Evolutionary conservation across 2,797 vertebrate genomes (phyloP), one percentile per base, ranked within the genome.

Genomic region (Mionectes olivaceus): DNA sequence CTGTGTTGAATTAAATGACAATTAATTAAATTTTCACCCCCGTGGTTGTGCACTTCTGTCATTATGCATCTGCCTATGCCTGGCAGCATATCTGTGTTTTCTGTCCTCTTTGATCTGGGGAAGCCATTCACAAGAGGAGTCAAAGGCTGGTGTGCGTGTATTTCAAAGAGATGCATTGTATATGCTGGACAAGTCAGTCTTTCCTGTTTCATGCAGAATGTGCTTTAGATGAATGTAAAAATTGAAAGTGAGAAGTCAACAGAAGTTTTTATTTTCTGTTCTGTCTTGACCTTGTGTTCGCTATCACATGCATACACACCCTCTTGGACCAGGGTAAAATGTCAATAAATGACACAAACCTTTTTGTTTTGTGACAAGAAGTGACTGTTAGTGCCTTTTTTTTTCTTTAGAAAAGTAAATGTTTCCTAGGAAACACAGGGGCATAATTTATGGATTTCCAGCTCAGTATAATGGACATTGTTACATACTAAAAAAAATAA

Each of bases 1-100:
- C 39, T 69, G 25, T 46, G 39, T 55, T 59, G 37, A 89, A 95
- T 76, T 74, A 85, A 94, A 74, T 60, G 14, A 56, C 16, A 19
- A 44, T 39, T 30, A 57, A 47, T 87, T 67, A 41, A 52, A 87
- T 87, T 77, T 87, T 37, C 67, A 73, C 30, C 32, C 10, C 44
- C 25, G 9, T 80, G 64, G 39, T 52, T 64, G 59, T 63, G 35
- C 70, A 37, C 30, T 75, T 71, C 49, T 22, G 81, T 81, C 2
- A 2, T 88, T 75, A 28, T 8, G 37, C 43, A 41, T 61, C 69
- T 69, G 76, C n/a, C 28, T 59, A 0, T 2, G 13, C 0, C 0
- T 53, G 32, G 47, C 50, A 33, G 47, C 11, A 16, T 92, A 25
- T 82, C 44, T 32, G 8, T 74, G 28, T 50, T 65, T 52, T 76